phyloP scores from a whole-genome alignment of 2,888 invertebrate genomes.

The Mamestra brassicae region DNA sequence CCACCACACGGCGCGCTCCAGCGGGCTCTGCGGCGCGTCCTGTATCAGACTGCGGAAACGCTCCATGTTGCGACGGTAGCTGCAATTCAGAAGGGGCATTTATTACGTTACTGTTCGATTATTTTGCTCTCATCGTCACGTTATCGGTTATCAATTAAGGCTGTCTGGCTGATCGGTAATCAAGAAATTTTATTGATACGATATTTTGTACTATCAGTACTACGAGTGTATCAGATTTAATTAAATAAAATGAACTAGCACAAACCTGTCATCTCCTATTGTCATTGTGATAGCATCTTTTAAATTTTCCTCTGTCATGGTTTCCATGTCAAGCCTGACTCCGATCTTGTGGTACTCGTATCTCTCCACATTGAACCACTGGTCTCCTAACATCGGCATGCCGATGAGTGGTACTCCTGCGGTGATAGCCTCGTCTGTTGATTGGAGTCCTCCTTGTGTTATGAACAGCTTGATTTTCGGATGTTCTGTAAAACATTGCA shows the following conservation, averaged over 20 bases:
- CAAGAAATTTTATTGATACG: not conserved
- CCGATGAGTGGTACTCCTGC: constrained; percentile 81
- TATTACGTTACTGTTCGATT: not conserved
- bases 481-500: constrained; percentile 73
- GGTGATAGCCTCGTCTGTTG: constrained; percentile 82
- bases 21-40: constrained; percentile 59
- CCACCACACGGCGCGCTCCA: constrained; percentile 82
- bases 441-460: constrained; percentile 84
- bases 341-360: constrained; percentile 74
- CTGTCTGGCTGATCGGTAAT: not conserved
- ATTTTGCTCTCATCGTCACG: not conserved
- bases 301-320: constrained; percentile 70
- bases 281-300: constrained; percentile 66
- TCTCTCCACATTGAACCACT: constrained; percentile 80
- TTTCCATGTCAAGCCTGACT: constrained; percentile 71
- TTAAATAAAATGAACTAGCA: not conserved
- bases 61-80: constrained; percentile 51
- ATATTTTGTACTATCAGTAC: not conserved
- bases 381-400: constrained; percentile 82
- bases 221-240: not conserved
- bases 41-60: constrained; percentile 27
- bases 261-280: constrained; percentile 68
- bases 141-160: not conserved
- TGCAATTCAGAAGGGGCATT: constrained; percentile 19
- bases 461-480: constrained; percentile 84